Conservation (phyloP, 2,797 vertebrate genomes). For the Eulemur mongoz region DNA sequence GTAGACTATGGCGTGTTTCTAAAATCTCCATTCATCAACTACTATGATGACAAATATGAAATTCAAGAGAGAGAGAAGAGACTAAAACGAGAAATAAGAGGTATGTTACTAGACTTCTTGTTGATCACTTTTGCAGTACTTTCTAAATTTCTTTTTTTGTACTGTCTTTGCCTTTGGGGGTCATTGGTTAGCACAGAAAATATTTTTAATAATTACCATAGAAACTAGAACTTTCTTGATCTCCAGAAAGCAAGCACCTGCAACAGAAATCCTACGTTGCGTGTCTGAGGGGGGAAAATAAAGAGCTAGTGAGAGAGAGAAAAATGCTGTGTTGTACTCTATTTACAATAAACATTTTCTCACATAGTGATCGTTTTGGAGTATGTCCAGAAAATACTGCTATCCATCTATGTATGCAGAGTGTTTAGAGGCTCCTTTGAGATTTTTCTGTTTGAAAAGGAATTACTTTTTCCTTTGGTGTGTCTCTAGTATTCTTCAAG, state of each 20-base stretch:
- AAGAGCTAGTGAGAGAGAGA: background rate
- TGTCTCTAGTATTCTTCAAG: slow-evolving; percentile 23
- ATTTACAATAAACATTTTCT: slow-evolving; percentile 21
- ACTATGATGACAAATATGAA: slow-evolving; percentile 89
- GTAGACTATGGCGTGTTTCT: slow-evolving; percentile 90
- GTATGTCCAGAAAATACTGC: slow-evolving; percentile 30
- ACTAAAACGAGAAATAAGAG: slow-evolving; percentile 86
- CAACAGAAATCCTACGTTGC: background rate
- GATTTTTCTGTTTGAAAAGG: slow-evolving; percentile 27
- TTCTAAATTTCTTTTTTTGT: background rate
- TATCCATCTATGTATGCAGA: background rate
- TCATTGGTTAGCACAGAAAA: slow-evolving; percentile 20
- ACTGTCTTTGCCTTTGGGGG: background rate
- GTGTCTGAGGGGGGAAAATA: background rate
- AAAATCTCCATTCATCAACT: slow-evolving; percentile 87
- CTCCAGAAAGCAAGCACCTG: slow-evolving; percentile 1
- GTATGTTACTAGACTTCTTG: slow-evolving; percentile 79
- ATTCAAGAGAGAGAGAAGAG: slow-evolving; percentile 84
- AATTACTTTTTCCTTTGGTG: slow-evolving; percentile 12
- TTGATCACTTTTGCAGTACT: background rate
- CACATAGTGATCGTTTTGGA: background rate
- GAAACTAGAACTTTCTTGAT: slow-evolving; percentile 34
- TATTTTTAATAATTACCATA: slow-evolving; percentile 20
- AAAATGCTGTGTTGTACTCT: slow-evolving; percentile 7
- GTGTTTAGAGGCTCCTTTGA: slow-evolving; percentile 30